phyloP scores from a whole-genome alignment of 2,113 vertebrate genomes.

The Mesembrinibis cayennensis region DNA sequence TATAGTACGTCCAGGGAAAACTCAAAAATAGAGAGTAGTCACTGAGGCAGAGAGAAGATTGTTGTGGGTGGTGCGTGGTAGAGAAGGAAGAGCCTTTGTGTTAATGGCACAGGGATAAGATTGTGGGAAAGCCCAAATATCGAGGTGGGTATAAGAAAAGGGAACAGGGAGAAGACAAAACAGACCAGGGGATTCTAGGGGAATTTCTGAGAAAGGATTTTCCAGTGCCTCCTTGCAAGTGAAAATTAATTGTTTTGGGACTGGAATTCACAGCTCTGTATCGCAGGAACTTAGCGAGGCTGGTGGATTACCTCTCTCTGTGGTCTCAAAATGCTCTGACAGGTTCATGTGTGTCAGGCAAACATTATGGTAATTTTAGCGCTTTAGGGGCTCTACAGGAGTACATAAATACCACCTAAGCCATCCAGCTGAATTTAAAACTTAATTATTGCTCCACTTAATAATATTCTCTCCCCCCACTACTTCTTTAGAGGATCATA shows the following conservation, averaged over 20 bases:
- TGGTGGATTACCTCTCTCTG: constrained; percentile 30
- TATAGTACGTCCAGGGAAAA: background rate
- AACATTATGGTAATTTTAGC: constrained; percentile 55
- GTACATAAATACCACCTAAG: constrained; percentile 29
- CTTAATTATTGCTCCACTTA: constrained; percentile 53
- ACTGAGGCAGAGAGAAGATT: background rate
- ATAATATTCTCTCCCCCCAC: background rate
- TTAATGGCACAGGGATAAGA: background rate
- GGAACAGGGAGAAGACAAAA: constrained; percentile 6
- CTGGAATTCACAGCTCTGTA: constrained; percentile 40
- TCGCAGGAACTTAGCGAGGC: background rate
- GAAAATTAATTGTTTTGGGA: constrained; percentile 53
- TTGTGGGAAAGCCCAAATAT: constrained; percentile 22
- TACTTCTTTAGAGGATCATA: constrained; percentile 15
- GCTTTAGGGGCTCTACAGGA: constrained; percentile 29
- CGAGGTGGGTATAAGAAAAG: background rate
- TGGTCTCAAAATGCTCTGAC: constrained; percentile 49
- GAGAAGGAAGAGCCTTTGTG: background rate
- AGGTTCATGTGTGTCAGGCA: constrained; percentile 54
- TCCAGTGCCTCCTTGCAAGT: background rate
- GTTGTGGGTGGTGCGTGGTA: background rate
- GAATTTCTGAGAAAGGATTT: constrained; percentile 49
- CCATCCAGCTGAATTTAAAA: constrained; percentile 49
- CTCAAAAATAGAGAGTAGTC: background rate
- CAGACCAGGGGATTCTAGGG: background rate